phyloP scores from a whole-genome alignment of 2,113 vertebrate genomes.

The human (Homo sapiens) region GRCh38 chr2:86218501-86219000 shows the following conservation, averaged over 20 bases:
- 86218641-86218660: neutral
- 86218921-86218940: neutral
- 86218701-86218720: neutral
- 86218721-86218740: neutral
- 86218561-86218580: neutral
- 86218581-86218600: neutral
- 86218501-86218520: neutral
- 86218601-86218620: neutral
- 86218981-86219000: neutral
- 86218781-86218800: neutral
- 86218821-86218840: neutral
- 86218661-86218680: neutral
- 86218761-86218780: neutral
- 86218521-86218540: neutral
- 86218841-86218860: fast-evolving
- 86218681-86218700: neutral
- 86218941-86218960: neutral
- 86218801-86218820: neutral
- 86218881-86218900: neutral
- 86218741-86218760: neutral
- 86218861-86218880: neutral
- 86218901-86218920: neutral
- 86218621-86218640: neutral
- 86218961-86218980: neutral
- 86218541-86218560: neutral